phyloP scores from a whole-genome alignment of 2,797 vertebrate species.

The Esox lucius region DNA sequence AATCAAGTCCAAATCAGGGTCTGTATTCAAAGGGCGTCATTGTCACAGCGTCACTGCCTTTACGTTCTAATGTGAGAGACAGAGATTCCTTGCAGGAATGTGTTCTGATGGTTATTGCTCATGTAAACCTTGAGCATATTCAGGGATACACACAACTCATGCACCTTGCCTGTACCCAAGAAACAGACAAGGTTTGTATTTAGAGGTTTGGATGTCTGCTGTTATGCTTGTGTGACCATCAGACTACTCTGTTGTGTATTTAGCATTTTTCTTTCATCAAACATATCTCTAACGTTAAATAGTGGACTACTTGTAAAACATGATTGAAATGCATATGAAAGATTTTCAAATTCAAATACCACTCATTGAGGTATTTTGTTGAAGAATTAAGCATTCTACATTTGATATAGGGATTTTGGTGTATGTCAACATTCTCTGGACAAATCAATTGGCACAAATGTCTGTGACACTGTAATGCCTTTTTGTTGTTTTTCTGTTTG shows the following conservation, averaged over 20 bases:
- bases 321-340: neutral
- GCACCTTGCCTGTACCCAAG: constrained; percentile 27
- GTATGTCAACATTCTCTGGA: neutral
- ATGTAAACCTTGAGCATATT: constrained; percentile 59
- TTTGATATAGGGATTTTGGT: neutral
- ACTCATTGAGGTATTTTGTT: neutral
- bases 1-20: constrained; percentile 33
- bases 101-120: constrained; percentile 42
- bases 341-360: neutral
- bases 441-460: neutral
- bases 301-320: neutral
- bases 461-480: constrained; percentile 29
- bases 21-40: constrained; percentile 22
- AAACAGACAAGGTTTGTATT: constrained; percentile 21
- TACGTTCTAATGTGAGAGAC: constrained; percentile 37
- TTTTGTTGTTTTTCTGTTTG: constrained; percentile 14
- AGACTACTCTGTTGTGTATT: constrained; percentile 31
- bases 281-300: constrained; percentile 24
- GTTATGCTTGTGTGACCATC: constrained; percentile 44
- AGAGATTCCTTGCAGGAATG: constrained; percentile 34
- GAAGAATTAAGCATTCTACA: constrained; percentile 2
- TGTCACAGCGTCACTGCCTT: constrained; percentile 49
- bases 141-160: constrained; percentile 64
- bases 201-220: constrained; percentile 24
- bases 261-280: constrained; percentile 37